Percentiles rank a stretch among this genome's conserved stretches.
Conservation (phyloP, 2,888 invertebrate species). For the Epirrhoe tristata region DNA sequence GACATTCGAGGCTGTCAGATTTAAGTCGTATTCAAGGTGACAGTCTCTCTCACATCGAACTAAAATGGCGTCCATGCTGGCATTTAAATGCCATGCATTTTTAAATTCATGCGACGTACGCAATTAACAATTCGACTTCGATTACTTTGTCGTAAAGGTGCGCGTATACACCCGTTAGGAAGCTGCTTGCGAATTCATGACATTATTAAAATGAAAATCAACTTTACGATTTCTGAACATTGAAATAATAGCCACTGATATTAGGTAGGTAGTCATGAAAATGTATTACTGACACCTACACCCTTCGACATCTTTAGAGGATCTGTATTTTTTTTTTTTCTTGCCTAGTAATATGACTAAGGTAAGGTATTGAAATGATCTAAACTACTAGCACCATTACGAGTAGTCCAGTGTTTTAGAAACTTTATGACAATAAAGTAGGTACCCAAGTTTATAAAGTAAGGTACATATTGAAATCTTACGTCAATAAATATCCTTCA, state of each 20-base stretch:
- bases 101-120: conserved; percentile 80
- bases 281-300: conserved; percentile 37
- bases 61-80: conserved; percentile 81
- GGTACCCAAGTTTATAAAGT: conserved; percentile 7
- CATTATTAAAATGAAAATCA: conserved; percentile 65
- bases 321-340: no score
- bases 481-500: conserved; percentile 17
- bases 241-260: conserved; percentile 61
- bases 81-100: conserved; percentile 85
- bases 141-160: conserved; percentile 80
- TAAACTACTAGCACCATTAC: neutral
- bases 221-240: conserved; percentile 68
- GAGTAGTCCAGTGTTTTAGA: neutral
- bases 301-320: no score
- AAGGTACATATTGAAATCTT: conserved; percentile 5
- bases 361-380: neutral
- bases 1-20: conserved; percentile 84
- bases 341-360: no score
- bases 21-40: conserved; percentile 84
- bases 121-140: conserved; percentile 81
- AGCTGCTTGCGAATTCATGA: conserved; percentile 66
- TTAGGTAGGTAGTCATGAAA: conserved; percentile 65
- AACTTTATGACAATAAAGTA: neutral
- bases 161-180: conserved; percentile 68
- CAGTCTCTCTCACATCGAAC: conserved; percentile 79